Evolutionary conservation across 1,140 invertebrate species (phyloP), one percentile per base, ranked within the genome.

Genomic region (Rhyzopertha dominica): DNA sequence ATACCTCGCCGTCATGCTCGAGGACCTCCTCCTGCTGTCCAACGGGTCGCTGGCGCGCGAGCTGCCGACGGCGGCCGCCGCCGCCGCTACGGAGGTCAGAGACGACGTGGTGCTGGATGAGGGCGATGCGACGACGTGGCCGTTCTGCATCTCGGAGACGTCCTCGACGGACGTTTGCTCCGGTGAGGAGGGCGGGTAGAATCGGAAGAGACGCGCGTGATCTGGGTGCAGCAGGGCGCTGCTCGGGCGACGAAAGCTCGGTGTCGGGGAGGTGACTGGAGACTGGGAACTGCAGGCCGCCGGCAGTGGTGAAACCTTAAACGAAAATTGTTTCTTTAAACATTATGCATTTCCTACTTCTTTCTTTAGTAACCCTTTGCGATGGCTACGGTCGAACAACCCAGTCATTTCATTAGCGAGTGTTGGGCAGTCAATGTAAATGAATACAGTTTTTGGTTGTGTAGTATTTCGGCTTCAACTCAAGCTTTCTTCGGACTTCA

Each of bases 251-350:
- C 78, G 66, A 49, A 72, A 14, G 58, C 61, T 61, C 61, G 76
- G 22, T 40, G 72, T 48, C 47, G 71, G 51, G 48, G 71, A 62
- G 49, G 63, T 14, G 54, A 67, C 32, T 9, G 61, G 56, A 5
- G 59, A 56, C 4, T 63, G 63, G 16, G 73, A 66, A 37, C 62
- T 59, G 12, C 65, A 67, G 8, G 68, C 61, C 36, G 70, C 67
- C n/a, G 77, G 76, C 41, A 77, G 78, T 9, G 80, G 80, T 20
- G 79, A 81, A 25, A 78, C 78, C 75, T 82, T 61, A 24, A 59
- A 52, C 16, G 28, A 41, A 47, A 25, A 12, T n/a, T 14, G 18
- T 10, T n/a, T n/a, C n/a, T n/a, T n/a, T 7, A 25, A 7, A 25
- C n/a, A 7, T 25, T 25, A 7, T n/a, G n/a, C 24, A 25, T 7